phyloP scores from a whole-genome alignment of 23 tunicate species.

The Styela clava region DNA sequence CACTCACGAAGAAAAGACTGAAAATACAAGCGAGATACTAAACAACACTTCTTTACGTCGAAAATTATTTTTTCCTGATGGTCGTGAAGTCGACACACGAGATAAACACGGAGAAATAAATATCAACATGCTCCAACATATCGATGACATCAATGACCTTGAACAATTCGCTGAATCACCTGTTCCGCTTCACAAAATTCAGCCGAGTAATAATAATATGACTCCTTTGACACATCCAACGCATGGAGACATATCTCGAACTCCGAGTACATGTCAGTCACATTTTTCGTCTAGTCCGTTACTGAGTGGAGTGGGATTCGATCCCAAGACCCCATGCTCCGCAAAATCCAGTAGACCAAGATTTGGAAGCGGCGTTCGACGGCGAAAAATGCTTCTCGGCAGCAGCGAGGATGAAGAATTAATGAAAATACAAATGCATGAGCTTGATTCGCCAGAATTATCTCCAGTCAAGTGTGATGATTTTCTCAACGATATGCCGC shows the following conservation, averaged over 20 bases:
- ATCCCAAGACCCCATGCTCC: slow-evolving; percentile 36
- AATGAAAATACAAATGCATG: not conserved
- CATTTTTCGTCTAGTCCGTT: slow-evolving; percentile 74
- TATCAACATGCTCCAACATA: slow-evolving; percentile 21
- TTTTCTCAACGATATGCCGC: not conserved
- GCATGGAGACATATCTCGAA: slow-evolving; percentile 3
- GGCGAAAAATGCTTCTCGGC: slow-evolving; percentile 7
- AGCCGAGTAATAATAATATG: slow-evolving; percentile 4
- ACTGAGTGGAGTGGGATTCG: slow-evolving; percentile 42
- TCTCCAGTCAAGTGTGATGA: slow-evolving; percentile 16
- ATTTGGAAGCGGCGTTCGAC: slow-evolving; percentile 21
- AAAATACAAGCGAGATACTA: slow-evolving; percentile 1
- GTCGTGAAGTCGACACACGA: slow-evolving; percentile 10
- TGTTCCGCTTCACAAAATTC: slow-evolving; percentile 8
- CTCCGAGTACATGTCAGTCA: slow-evolving; percentile 62
- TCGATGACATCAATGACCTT: slow-evolving; percentile 7
- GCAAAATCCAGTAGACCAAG: slow-evolving; percentile 4
- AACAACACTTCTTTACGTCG: slow-evolving; percentile 68
- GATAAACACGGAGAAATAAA: slow-evolving; percentile 19
- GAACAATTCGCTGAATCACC: slow-evolving; percentile 9
- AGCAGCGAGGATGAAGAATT: not conserved
- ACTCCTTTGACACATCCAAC: not conserved
- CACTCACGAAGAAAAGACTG: not conserved
- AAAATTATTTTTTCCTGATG: slow-evolving; percentile 66
- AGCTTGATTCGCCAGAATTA: slow-evolving; percentile 7